Evolutionary conservation across 1,140 invertebrate genomes (phyloP), one percentile per base, ranked within the genome.

Genomic region (Drosophila pallidifrons): DNA sequence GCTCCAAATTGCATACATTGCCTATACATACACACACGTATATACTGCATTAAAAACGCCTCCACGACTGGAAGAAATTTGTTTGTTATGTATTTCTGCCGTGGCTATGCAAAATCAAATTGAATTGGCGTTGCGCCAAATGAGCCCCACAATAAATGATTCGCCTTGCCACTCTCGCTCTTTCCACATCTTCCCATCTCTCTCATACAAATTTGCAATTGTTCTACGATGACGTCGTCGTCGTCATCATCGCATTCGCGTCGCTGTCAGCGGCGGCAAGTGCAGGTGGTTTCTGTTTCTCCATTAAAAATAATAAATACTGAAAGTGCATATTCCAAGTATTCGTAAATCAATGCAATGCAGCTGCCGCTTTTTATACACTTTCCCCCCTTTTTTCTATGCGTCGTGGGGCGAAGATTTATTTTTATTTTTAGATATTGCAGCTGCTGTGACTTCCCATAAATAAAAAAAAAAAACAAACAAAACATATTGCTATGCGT

Each of bases 281-380:
- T 61, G 71, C 71, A 75, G 67, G 73, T 71, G 73, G 68, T 81
- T 83, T 72, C 68, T 77, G 82, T 70, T 77, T 72, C 70, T 76
- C 60, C 60, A 75, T 45, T 35, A 77, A 58, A 65, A 58, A 60
- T 55, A 55, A 75, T 69, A 76, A 75, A 73, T 80, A 64, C 45
- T 54, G 60, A 67, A 72, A 79, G 63, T 86, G 74, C 79, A 81
- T 67, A 81, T 75, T 47, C 28, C 81, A 65, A 75, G 77, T 67
- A 81, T 75, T 66, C 57, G 59, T 43, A 70, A 71, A 77, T 76
- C 65, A 77, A 70, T 77, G 79, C 65, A 79, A 70, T 77, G 79
- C 72, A 79, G 59, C 69, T 79, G 65, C 46, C 30, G 20, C 20
- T 25, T 25, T 6, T 25, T 5, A 13, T 46, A 43, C 15, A 15